Evolutionary conservation across 2,113 vertebrate species (phyloP), one percentile per base, ranked within the genome.

Genomic region (Hemicordylus capensis): DNA sequence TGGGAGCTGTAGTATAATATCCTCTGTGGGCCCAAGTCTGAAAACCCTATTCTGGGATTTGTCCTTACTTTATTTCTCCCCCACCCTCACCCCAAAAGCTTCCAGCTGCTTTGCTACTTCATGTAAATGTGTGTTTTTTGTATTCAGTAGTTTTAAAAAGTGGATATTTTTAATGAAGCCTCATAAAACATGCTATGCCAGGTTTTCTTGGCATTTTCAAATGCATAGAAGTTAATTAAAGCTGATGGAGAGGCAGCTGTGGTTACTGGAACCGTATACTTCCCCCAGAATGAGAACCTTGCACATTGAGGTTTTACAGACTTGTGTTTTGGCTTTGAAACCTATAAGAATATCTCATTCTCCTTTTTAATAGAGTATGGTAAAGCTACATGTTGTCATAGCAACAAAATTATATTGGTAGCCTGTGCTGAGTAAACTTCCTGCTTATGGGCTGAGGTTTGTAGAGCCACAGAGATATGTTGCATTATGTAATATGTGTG

Each of bases 321-420:
- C 86, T 87, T 26, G 51, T 81, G 34, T 28, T 85, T 59, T 64
- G n/a, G 85, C 2, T 6, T 88, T 85, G 80, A 82, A 83, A 70
- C n/a, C 72, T 83, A 39, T 87, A 91, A 66, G 86, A 78, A 88
- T 59, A 42, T 83, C 90, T 89, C 42, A 51, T 2, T 0, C 20
- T 59, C 46, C 44, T 89, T 81, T 89, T 7, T 78, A 90, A 59
- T 61, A 64, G 56, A 80, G 84, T 81, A 80, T 80, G 74, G 87
- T 78, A 83, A 83, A 90, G 79, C 67, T 80, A 37, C 31, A 81
- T 4, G 89, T 93, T 91, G 90, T 64, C 81, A 85, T 92, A 89
- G 91, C 89, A 91, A 94, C 90, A 66, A 85, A 76, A 87, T 91
- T 81, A 73, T 90, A 73, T 84, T 89, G 87, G 79, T 89, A 87